phyloP scores from a whole-genome alignment of 2,797 vertebrate genomes.

The Rhinatrema bivittatum region DNA sequence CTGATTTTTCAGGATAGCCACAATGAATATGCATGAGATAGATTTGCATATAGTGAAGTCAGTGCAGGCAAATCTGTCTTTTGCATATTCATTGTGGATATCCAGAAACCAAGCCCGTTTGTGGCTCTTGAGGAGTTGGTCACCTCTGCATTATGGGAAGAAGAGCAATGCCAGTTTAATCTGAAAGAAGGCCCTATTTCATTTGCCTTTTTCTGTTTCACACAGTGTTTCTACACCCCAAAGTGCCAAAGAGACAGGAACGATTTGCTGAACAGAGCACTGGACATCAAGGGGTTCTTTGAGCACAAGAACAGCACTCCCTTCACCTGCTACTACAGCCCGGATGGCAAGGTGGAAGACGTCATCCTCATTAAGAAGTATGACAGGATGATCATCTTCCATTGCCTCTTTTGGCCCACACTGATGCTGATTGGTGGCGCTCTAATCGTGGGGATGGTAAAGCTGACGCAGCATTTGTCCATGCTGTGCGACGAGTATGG shows the following conservation, averaged over 20 bases:
- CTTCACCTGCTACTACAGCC: slow-evolving; percentile 49
- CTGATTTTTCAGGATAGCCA: too few relatives aligned
- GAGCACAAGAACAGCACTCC: slow-evolving; percentile 24
- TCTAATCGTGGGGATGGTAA: slow-evolving; percentile 68
- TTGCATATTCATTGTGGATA: too few relatives aligned
- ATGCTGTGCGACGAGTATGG: slow-evolving; percentile 43
- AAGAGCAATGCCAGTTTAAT: too few relatives aligned
- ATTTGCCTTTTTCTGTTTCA: slow-evolving; percentile 1
- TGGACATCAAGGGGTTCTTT: slow-evolving; percentile 50
- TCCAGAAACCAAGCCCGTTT: too few relatives aligned
- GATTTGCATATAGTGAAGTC: too few relatives aligned
- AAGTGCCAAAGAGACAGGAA: slow-evolving; percentile 56
- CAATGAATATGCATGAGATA: too few relatives aligned
- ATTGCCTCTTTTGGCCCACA: slow-evolving; percentile 66
- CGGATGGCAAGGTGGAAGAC: slow-evolving; percentile 29
- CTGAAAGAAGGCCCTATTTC: too few relatives aligned
- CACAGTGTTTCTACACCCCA: slow-evolving; percentile 75
- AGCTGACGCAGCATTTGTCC: slow-evolving; percentile 63
- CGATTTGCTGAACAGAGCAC: slow-evolving; percentile 46
- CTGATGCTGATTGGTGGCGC: slow-evolving; percentile 64
- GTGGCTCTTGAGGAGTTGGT: too few relatives aligned
- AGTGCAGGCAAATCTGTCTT: too few relatives aligned
- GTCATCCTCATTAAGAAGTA: slow-evolving; percentile 57
- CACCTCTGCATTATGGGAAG: too few relatives aligned
- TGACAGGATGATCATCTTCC: slow-evolving; percentile 38